A percentile compares a stretch with the other conserved stretches of the same genome.
These are phyloP conservation scores for Blera fallax DNA, from an alignment of 2,888 invertebrate species.

Conservation along the genomic window DNA sequence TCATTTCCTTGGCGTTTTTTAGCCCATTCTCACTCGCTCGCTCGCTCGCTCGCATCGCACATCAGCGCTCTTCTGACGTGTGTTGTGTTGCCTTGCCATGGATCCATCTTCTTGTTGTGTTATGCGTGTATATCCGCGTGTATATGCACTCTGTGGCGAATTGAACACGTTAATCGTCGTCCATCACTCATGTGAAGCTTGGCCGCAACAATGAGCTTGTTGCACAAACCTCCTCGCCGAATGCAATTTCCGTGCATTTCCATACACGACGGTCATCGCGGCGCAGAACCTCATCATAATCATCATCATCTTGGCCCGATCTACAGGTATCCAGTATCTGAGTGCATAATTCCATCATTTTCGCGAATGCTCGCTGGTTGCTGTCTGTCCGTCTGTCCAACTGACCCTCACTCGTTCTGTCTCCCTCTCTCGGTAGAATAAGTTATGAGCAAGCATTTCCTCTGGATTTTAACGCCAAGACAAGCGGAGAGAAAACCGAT, in stretches of 20 bases:
- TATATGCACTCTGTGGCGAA: constrained; percentile 58
- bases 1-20: constrained; percentile 71
- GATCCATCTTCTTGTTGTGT: constrained; percentile 40
- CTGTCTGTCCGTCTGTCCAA: constrained; percentile 52
- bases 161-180: constrained; percentile 72
- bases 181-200: constrained; percentile 67
- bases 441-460: constrained; percentile 67
- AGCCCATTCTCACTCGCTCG: constrained; percentile 26
- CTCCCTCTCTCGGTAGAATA: constrained; percentile 26
- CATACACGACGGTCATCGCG: not conserved
- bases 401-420: constrained; percentile 21
- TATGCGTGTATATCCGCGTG: constrained; percentile 45
- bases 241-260: constrained; percentile 41
- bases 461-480: constrained; percentile 27
- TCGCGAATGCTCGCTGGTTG: constrained; percentile 59
- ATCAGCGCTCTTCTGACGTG: constrained; percentile 2
- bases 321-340: constrained; percentile 70
- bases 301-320: constrained; percentile 51
- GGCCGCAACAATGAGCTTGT: constrained; percentile 61
- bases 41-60: not conserved
- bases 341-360: constrained; percentile 72
- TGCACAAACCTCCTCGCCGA: constrained; percentile 37
- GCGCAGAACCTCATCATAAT: constrained; percentile 6
- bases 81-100: constrained; percentile 43
- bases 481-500: constrained; percentile 59